Evolutionary conservation across 2,888 invertebrate genomes (phyloP).

Genomic region (Tillus elongatus): DNA sequence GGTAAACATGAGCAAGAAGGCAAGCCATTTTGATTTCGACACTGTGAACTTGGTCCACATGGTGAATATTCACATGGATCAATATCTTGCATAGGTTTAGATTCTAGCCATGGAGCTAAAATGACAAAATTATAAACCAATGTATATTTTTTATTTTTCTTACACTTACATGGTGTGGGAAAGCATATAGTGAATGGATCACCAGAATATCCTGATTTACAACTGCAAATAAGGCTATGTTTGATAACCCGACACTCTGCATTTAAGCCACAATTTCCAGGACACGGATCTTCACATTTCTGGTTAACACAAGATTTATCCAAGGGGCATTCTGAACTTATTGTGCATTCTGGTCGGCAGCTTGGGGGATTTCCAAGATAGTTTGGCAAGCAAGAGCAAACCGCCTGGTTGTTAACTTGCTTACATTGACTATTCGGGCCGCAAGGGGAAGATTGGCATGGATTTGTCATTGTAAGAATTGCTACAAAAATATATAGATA

Average conservation of each 20-base stretch:
- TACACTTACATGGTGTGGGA: slow-evolving; percentile 38
- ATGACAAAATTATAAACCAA: no score
- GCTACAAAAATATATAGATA: no score
- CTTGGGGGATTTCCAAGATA: slow-evolving; percentile 50
- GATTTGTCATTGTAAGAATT: no score
- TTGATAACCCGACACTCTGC: slow-evolving; percentile 43
- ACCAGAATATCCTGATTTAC: slow-evolving; percentile 51
- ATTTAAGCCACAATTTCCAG: slow-evolving; percentile 53
- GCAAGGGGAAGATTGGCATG: slow-evolving; percentile 63
- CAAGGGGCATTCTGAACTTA: slow-evolving; percentile 66
- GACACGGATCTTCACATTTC: slow-evolving; percentile 65
- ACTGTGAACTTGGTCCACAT: slow-evolving; percentile 70
- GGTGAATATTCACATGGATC: slow-evolving; percentile 71
- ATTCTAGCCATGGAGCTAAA: slow-evolving; percentile 14
- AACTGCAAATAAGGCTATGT: slow-evolving; percentile 58
- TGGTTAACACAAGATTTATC: slow-evolving; percentile 62
- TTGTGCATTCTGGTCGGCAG: slow-evolving; percentile 71
- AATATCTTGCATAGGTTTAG: slow-evolving; percentile 37
- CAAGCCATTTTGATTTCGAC: slow-evolving; percentile 55
- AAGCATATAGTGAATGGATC: slow-evolving; percentile 58
- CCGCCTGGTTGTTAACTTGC: slow-evolving; percentile 44
- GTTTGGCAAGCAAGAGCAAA: slow-evolving; percentile 42
- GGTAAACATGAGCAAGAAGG: slow-evolving; percentile 67
- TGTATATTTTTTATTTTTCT: slow-evolving; percentile 2
- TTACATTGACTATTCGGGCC: slow-evolving; percentile 65